These are phyloP conservation scores for Metopia argyrocephala DNA, from an alignment of 2,888 invertebrate species.

Conservation along the genomic window DNA sequence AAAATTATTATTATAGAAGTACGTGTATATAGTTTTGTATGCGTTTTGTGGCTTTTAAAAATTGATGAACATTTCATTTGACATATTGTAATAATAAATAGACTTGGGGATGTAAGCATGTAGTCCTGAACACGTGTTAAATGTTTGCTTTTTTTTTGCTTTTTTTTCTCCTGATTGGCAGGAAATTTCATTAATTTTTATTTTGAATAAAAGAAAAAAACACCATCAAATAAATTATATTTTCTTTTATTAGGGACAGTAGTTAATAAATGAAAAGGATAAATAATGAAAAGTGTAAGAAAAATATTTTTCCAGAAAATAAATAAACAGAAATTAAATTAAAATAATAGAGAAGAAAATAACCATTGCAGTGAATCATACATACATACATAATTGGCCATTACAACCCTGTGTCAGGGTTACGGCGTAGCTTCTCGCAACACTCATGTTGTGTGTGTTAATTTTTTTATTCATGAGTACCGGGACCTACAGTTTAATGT, in stretches of 20 bases:
- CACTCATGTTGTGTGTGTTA: too few species aligned
- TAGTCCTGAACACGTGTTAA: conserved; percentile 32
- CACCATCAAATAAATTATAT: conserved; percentile 30
- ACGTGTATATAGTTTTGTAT: conserved; percentile 13
- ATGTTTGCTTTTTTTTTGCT: conserved; percentile 1
- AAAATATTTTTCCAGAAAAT: not conserved
- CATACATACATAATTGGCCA: too few species aligned
- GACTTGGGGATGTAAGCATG: not conserved
- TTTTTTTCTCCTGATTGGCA: not conserved
- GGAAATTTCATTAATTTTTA: conserved; percentile 45
- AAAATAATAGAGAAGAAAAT: too few species aligned
- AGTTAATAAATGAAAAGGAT: not conserved
- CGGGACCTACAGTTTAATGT: too few species aligned
- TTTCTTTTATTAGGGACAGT: conserved; percentile 36
- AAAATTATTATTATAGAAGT: conserved; percentile 57
- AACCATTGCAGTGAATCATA: too few species aligned
- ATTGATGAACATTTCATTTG: conserved; percentile 50
- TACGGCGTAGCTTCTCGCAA: too few species aligned
- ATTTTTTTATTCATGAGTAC: too few species aligned
- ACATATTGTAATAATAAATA: conserved; percentile 36
- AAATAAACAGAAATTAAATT: not conserved
- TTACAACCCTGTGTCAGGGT: too few species aligned
- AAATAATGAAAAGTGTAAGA: not conserved
- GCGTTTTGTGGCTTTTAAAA: conserved; percentile 55
- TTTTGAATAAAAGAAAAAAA: not conserved